Percentiles rank a stretch among this genome's conserved stretches.
These are phyloP conservation scores for Acanthosepion esculentum DNA, from an alignment of 2,888 invertebrate species.

Conservation along the genomic window DNA sequence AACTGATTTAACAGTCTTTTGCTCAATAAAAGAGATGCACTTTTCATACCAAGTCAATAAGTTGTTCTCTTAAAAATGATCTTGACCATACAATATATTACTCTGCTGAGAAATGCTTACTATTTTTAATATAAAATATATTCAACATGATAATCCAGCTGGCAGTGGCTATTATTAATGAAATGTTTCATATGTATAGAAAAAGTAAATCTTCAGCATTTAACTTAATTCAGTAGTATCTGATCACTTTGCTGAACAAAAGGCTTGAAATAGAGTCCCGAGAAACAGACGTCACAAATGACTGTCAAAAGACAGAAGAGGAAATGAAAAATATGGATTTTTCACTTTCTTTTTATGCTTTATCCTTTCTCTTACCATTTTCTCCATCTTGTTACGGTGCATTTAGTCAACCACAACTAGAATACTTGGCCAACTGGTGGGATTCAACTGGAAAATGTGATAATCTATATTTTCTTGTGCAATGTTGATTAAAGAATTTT, in stretches of 20 bases:
- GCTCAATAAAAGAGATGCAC: no score
- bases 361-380: no score
- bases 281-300: background rate
- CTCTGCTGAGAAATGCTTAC: background rate
- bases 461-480: no score
- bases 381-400: background rate
- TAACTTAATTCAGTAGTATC: background rate
- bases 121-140: background rate
- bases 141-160: background rate
- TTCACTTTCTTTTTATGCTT: background rate
- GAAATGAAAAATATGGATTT: constrained; percentile 33
- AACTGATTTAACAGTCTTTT: no score
- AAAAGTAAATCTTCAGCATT: background rate
- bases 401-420: background rate
- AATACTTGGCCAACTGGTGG: background rate
- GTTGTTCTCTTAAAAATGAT: no score
- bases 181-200: background rate
- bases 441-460: background rate
- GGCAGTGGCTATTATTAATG: background rate
- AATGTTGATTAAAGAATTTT: background rate
- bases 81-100: background rate
- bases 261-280: background rate
- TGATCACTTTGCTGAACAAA: background rate
- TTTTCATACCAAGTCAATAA: no score
- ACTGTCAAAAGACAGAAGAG: background rate